Percentiles rank a stretch among this genome's conserved stretches.
Evolutionary conservation across 2,797 vertebrate genomes (phyloP).

Genomic region (Streptopelia turtur): DNA sequence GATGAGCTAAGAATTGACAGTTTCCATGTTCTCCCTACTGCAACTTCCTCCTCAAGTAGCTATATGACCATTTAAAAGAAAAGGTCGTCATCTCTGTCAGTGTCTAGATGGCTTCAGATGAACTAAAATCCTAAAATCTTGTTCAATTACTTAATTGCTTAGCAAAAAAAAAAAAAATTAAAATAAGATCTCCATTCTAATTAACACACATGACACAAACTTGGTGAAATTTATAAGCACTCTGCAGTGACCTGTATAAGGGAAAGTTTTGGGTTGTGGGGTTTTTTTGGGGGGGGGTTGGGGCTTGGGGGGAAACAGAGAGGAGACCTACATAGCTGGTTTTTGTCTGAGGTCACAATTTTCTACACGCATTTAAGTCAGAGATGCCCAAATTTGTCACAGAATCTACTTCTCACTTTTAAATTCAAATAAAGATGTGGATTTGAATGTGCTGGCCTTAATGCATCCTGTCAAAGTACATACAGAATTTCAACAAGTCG

Average conservation of each 20-base stretch:
- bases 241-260: neutral
- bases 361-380: neutral
- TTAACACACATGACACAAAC: neutral
- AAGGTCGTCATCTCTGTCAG: neutral
- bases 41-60: neutral
- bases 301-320: fast-evolving
- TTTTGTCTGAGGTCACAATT: neutral
- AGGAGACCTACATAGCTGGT: neutral
- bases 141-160: neutral
- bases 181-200: neutral
- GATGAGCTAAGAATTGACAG: neutral
- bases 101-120: neutral
- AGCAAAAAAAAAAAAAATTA: too few species aligned
- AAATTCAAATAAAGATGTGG: neutral
- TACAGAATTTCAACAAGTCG: neutral
- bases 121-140: neutral
- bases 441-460: neutral
- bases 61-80: neutral
- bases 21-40: neutral
- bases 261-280: neutral
- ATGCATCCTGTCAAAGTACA: neutral
- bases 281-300: too few species aligned
- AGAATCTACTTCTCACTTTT: neutral
- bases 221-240: neutral
- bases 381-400: neutral